Evolutionary conservation across 2,113 vertebrate genomes (phyloP), one percentile per base, ranked within the genome.

Genomic region (Otis tarda): DNA sequence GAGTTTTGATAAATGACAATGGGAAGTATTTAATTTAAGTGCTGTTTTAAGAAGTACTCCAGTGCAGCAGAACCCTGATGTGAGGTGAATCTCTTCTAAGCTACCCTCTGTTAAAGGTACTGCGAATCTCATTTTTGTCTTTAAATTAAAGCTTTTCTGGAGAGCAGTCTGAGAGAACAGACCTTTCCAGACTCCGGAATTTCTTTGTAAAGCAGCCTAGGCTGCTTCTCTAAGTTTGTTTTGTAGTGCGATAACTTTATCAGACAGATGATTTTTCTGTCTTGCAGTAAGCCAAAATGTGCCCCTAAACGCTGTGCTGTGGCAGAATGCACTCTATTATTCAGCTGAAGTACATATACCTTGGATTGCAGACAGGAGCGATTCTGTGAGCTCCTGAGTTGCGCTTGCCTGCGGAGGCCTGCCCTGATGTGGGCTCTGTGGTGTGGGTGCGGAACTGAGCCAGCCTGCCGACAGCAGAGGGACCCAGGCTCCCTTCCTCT

Each of bases 381-480:
- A 31, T 49, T 76, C 15, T 69, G 15, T 69, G 74, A 56, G 21
- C 25, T 89, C 12, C 28, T 87, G 39, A 12, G 7, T 20, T 25
- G 12, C 13, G 0, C 4, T 39, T 81, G 20, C 7, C 11, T 33
- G 12, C 2, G 4, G 43, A 35, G 28, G 18, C 18, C 41, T 55
- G 41, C 15, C 2, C 8, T 20, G 35, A 2, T 45, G 61, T 23
- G 12, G 55, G 18, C 35, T 93, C 15, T 39, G 30, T 23, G 50
- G 24, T 17, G 35, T 12, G 18, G 13, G 23, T 33, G 17, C 4
- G 4, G 49, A 23, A 8, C 61, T 52, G 43, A 89, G 22, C 20
- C 39, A 27, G 14, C 8, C 76, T 87, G 84, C 86, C 37, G 81
- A 92, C 97, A 97, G 96, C 52, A 97, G 97, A 96, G 97, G 95